Conservation (phyloP, 2,113 vertebrate species). For the Phalacrocorax brasilianus region DNA sequence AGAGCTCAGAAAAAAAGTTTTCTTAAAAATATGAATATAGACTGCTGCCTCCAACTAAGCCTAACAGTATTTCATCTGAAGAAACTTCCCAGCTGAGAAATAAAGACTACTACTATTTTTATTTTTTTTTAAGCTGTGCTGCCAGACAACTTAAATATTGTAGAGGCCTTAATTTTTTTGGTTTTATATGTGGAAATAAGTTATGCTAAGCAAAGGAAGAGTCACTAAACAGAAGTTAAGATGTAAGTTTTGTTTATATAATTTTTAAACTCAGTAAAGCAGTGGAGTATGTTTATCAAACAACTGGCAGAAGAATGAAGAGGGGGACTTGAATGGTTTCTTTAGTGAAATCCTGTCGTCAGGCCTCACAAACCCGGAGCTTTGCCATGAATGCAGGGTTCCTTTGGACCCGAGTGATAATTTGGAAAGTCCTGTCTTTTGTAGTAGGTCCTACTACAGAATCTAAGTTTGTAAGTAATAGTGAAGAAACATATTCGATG, state of each 20-base stretch:
- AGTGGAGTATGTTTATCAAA: neutral
- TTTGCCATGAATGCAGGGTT: neutral
- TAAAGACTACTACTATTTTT: neutral
- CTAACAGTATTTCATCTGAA: neutral
- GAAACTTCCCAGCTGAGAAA: neutral
- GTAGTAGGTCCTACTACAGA: neutral
- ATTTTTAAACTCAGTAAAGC: neutral
- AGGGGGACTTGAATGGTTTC: neutral
- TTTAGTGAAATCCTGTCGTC: neutral
- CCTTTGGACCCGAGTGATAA: neutral
- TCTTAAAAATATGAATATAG: neutral
- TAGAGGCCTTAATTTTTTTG: neutral
- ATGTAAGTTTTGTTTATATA: neutral
- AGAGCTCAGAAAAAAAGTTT: neutral
- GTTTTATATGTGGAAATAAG: neutral
- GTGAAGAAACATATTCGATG: neutral
- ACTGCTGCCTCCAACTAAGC: neutral
- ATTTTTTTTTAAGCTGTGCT: neutral
- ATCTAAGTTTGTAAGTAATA: neutral
- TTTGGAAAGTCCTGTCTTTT: neutral
- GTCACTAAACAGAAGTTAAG: neutral
- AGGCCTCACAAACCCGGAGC: neutral
- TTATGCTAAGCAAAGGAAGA: neutral
- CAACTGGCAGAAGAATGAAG: neutral
- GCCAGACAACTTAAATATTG: neutral